Evolutionary conservation across 2,888 invertebrate species (phyloP).

Genomic region (Drosophila fulvimacula): DNA sequence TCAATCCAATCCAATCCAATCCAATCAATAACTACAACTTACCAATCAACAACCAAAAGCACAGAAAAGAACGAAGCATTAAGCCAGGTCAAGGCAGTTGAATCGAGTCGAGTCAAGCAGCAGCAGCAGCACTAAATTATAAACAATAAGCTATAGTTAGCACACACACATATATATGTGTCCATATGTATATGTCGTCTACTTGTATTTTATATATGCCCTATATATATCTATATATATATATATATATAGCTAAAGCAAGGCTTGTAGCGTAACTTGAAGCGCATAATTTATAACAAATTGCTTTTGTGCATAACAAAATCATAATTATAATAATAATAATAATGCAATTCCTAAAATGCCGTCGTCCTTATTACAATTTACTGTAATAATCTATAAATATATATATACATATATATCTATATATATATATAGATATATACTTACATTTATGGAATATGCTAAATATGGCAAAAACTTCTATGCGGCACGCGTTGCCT

Average conservation of each 20-base stretch:
- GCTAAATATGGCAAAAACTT: constrained; percentile 15
- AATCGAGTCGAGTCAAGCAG: constrained; percentile 1
- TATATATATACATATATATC: constrained; percentile 30
- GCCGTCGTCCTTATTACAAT: constrained; percentile 78
- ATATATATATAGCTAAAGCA: constrained; percentile 25
- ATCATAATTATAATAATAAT: constrained; percentile 30
- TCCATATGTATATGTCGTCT: constrained; percentile 24
- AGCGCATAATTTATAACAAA: constrained; percentile 56
- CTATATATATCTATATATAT: constrained; percentile 17
- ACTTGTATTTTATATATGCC: constrained; percentile 14
- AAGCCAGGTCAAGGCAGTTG: neutral
- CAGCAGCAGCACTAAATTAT: constrained; percentile 16
- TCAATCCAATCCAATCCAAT: constrained; percentile 17
- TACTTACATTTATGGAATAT: constrained; percentile 17
- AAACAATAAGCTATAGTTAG: constrained; percentile 10
- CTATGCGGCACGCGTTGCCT: constrained; percentile 41
- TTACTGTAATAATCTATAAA: constrained; percentile 56
- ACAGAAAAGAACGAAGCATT: constrained; percentile 21
- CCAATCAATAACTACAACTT: constrained; percentile 8
- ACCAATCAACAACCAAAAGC: constrained; percentile 38
- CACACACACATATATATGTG: constrained; percentile 1
- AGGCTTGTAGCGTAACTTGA: constrained; percentile 44
- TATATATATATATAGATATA: constrained; percentile 23
- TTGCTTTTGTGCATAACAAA: constrained; percentile 67
- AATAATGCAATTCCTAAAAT: constrained; percentile 72